Conservation (phyloP, 1,140 invertebrate species). For the Hyles vespertilio region DNA sequence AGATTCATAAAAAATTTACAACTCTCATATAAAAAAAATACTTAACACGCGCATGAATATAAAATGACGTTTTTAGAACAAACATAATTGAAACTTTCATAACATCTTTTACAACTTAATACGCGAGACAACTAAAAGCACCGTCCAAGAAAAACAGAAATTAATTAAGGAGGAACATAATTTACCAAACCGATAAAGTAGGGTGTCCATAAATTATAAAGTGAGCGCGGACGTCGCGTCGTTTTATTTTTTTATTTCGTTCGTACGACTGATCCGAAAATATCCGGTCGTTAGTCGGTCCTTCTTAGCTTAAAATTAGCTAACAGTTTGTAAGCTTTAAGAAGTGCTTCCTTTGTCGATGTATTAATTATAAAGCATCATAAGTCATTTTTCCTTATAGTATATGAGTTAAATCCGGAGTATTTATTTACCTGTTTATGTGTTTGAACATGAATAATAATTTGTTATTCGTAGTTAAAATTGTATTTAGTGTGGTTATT, state of each 20-base stretch:
- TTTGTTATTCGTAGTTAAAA: no score
- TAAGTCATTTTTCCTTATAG: background rate
- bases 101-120: conserved; percentile 3
- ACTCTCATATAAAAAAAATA: no score
- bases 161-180: conserved; percentile 32
- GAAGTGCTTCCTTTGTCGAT: background rate
- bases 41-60: no score
- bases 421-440: no score
- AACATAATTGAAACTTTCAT: background rate
- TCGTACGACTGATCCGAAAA: conserved; percentile 60
- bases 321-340: conserved; percentile 26
- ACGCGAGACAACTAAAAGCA: conserved; percentile 3
- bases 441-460: no score
- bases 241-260: conserved; percentile 60
- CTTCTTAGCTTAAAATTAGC: conserved; percentile 58
- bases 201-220: conserved; percentile 49
- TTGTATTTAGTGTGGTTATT: no score
- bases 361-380: background rate
- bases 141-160: conserved; percentile 22
- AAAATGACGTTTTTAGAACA: no score
- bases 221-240: conserved; percentile 36
- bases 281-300: conserved; percentile 57
- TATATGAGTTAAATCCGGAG: background rate
- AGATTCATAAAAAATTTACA: no score
- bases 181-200: conserved; percentile 33